Percentiles rank a stretch among this genome's conserved stretches.
Conservation (phyloP, 2,797 vertebrate genomes). For the Cheirogaleus major region DNA sequence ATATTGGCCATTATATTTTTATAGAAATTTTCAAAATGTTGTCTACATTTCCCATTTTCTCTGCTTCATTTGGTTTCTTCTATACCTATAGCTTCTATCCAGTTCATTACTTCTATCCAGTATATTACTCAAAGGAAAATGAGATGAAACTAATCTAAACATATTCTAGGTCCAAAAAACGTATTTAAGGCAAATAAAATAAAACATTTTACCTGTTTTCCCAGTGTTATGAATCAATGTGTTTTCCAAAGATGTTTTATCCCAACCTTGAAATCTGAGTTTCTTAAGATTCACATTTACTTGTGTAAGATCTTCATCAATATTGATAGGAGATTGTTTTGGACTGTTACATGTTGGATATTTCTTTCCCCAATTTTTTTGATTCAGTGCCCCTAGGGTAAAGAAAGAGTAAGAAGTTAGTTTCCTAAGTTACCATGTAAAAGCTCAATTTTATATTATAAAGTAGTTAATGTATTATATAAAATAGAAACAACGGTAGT, state of each 20-base stretch:
- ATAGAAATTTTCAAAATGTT: slow-evolving; percentile 50
- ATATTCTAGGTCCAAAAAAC: not conserved
- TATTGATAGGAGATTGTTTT: slow-evolving; percentile 97
- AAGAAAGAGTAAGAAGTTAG: slow-evolving; percentile 8
- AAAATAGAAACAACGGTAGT: not conserved
- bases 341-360: slow-evolving; percentile 96
- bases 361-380: slow-evolving; percentile 97
- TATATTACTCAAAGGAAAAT: slow-evolving; percentile 41
- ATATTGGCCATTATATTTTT: slow-evolving; percentile 20
- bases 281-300: slow-evolving; percentile 95
- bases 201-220: slow-evolving; percentile 92
- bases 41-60: slow-evolving; percentile 55
- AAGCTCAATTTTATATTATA: not conserved
- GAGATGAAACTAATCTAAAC: slow-evolving; percentile 7
- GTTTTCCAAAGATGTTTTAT: slow-evolving; percentile 86
- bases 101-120: not conserved
- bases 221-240: slow-evolving; percentile 95
- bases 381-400: slow-evolving; percentile 93
- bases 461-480: not conserved
- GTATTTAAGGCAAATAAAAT: slow-evolving; percentile 53
- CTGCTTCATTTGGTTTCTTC: not conserved
- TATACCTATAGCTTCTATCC: not conserved
- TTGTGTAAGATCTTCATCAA: slow-evolving; percentile 94
- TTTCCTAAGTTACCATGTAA: not conserved
- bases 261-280: slow-evolving; percentile 94